Conservation (phyloP, 2,113 vertebrate genomes). For the Orcinus orca region DNA sequence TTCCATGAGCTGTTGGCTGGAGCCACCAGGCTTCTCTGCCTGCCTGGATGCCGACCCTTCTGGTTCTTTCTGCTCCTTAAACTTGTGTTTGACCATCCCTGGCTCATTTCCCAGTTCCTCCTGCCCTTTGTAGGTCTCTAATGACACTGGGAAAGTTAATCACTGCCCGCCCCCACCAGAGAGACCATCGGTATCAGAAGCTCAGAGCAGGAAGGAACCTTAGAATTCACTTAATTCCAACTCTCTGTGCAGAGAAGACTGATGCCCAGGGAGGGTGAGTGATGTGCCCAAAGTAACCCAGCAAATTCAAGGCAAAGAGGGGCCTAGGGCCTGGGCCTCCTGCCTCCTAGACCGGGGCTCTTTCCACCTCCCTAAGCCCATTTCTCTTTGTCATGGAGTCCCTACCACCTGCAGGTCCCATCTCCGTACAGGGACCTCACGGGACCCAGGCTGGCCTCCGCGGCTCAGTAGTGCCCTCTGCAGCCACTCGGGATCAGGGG, state of each 20-base stretch:
- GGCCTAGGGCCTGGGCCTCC: not conserved
- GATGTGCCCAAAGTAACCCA: not conserved
- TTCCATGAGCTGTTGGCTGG: not conserved
- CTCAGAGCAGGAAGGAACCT: not conserved
- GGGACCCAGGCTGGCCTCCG: fast-evolving
- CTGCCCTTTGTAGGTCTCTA: not conserved
- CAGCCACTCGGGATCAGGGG: not conserved
- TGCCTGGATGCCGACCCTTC: not conserved
- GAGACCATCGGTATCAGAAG: not conserved
- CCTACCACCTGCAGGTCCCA: not conserved
- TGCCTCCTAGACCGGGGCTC: not conserved
- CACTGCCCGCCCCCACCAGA: not conserved
- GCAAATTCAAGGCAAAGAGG: not conserved
- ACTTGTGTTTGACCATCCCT: not conserved
- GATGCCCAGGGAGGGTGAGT: not conserved
- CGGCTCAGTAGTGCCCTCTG: not conserved
- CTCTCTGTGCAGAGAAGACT: not conserved
- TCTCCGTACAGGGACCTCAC: not conserved
- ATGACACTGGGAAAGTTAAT: not conserved
- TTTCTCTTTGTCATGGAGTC: not conserved
- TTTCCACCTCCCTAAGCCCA: not conserved
- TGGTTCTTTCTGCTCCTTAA: not conserved
- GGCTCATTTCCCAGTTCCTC: not conserved
- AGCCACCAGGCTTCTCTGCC: not conserved
- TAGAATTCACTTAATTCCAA: not conserved